Evolutionary conservation across 2,888 invertebrate species (phyloP).

Genomic region (Nemoura dubitans): DNA sequence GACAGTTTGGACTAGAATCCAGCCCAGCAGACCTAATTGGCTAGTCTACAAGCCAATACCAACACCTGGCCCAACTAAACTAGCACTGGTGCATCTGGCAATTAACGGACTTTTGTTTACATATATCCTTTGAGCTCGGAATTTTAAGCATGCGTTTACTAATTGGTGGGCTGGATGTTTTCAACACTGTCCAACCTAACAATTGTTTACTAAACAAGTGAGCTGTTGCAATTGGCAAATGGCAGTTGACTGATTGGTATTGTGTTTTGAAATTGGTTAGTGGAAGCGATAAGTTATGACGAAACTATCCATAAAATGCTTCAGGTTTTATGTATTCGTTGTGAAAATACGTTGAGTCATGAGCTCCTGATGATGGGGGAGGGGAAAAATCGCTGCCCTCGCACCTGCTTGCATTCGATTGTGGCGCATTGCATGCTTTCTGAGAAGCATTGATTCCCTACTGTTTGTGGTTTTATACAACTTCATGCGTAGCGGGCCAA

Average conservation of each 20-base stretch:
- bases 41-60: background rate
- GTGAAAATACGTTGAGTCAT: background rate
- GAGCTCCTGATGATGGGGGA: background rate
- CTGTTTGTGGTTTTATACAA: too few species aligned
- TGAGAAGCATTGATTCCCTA: background rate
- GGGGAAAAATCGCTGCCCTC: background rate
- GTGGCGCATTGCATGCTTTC: background rate
- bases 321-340: background rate
- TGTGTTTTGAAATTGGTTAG: background rate
- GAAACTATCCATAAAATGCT: background rate
- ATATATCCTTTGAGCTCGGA: background rate
- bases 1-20: constrained; percentile 18
- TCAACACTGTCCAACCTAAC: background rate
- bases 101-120: background rate
- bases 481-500: too few species aligned
- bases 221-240: background rate
- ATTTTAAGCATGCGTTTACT: background rate
- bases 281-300: background rate
- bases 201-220: background rate
- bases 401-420: background rate
- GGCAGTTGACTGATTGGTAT: background rate
- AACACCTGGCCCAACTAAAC: background rate
- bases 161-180: background rate
- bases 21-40: constrained; percentile 14
- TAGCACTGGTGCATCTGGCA: background rate